Evolutionary conservation across 2,888 invertebrate genomes (phyloP), one percentile per base, ranked within the genome.

Genomic region (Cephus runcator): DNA sequence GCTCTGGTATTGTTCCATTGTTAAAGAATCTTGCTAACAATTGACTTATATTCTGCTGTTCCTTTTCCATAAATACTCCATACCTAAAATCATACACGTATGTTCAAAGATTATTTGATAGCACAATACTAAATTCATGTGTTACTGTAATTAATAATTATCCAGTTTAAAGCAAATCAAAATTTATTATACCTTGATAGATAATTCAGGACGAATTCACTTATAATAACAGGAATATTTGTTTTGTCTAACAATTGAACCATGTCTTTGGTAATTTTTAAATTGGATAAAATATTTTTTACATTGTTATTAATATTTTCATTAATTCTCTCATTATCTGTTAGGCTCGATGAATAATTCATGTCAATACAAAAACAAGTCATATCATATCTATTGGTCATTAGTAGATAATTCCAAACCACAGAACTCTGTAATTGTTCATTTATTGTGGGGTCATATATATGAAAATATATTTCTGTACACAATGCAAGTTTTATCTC

Each of bases 61-160:
- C 96, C 77, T 92, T 91, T 23, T 93, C 91, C 80, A 93, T 93
- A 77, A 96, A 94, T 84, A 95, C 92, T 0, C 96, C 96, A 84
- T 94, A 95, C 76, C 93, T 91, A 40, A 73, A 86, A 82, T 35
- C 69, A 77, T 76, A 76, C 34, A 31, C 31, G 23, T 40, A 6
- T 23, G 6, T 56, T 56, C 23, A 56, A 56, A 56, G 56, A 9
- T 56, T 23, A 23, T 56, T 23, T 23, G 1, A 56, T 56, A 56
- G 23, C 9, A 56, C 23, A 56, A 56, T 56, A 56, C 23, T 23
- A 15, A 2, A 56, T 56, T 56, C 15, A 56, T 23, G 1, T 56
- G 23, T 23, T 56, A 56, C 6, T 56, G 40, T 15, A 6, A 56
- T 23, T 23, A 56, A 56, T 23, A 56, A 56, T 56, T 56, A 23